A percentile compares a stretch with the other conserved stretches of the same genome.
These are phyloP conservation scores for Agriopis leucophaearia DNA, from an alignment of 2,888 invertebrate species.

Conservation along the genomic window DNA sequence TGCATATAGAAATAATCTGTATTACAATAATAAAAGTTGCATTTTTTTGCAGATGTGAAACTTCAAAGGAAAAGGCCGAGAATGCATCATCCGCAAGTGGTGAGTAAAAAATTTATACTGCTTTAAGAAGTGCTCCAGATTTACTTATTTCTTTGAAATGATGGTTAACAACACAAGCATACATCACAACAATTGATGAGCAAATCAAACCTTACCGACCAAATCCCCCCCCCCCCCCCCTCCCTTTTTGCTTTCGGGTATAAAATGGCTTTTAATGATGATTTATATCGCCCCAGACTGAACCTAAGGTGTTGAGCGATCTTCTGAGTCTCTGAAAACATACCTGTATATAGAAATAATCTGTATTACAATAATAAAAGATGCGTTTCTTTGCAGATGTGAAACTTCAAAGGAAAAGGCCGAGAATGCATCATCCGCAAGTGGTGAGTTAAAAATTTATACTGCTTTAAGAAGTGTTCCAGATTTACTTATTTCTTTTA, in stretches of 20 bases:
- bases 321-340: conserved; percentile 48
- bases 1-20: no score
- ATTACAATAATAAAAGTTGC: background rate
- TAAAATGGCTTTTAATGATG: conserved; percentile 51
- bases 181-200: conserved; percentile 63
- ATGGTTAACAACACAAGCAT: conserved; percentile 64
- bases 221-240: no score
- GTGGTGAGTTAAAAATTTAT: conserved; percentile 16
- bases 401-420: background rate
- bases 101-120: conserved; percentile 17
- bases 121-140: background rate
- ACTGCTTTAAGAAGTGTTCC: background rate
- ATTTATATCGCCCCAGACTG: conserved; percentile 74
- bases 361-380: background rate
- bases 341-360: no score
- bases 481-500: conserved; percentile 38
- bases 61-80: background rate
- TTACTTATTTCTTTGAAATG: conserved; percentile 45
- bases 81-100: background rate
- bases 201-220: conserved; percentile 45
- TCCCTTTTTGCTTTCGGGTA: no score
- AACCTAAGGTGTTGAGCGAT: conserved; percentile 65
- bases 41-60: conserved; percentile 3
- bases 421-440: background rate
- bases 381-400: background rate